Percentiles rank a stretch among this genome's conserved stretches.
phyloP scores from a whole-genome alignment of 2,113 vertebrate species.

The Nycticryphes semicollaris region DNA sequence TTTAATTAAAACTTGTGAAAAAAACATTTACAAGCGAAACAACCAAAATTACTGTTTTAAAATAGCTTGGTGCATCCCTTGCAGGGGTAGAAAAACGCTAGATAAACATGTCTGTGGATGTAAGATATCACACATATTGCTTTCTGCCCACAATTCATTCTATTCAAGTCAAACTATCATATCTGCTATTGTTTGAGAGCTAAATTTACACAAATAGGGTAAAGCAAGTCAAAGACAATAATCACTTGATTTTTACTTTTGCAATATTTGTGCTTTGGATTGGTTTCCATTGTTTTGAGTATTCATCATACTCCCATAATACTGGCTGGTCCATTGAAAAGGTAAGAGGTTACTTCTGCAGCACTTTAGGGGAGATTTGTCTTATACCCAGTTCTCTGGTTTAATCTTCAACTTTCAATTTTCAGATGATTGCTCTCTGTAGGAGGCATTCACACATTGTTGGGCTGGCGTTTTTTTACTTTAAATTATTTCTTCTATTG shows the following conservation, averaged over 20 bases:
- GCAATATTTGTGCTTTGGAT: background rate
- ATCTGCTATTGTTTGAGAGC: background rate
- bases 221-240: background rate
- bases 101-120: background rate
- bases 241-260: background rate
- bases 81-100: background rate
- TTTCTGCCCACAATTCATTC: background rate
- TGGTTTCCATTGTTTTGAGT: background rate
- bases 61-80: background rate
- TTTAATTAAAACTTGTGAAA: slow-evolving; percentile 49
- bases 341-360: background rate
- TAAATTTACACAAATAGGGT: background rate
- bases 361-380: background rate
- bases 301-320: background rate
- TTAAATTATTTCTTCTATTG: background rate
- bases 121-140: background rate
- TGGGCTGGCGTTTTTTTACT: background rate
- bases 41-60: background rate
- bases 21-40: background rate
- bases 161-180: rapidly evolving
- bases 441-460: background rate
- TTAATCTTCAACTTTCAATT: background rate
- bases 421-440: background rate
- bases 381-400: background rate
- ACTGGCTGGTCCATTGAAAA: background rate